Evolutionary conservation across 2,797 vertebrate species (phyloP), one percentile per base, ranked within the genome.

Genomic region (Naso thynnoides): DNA sequence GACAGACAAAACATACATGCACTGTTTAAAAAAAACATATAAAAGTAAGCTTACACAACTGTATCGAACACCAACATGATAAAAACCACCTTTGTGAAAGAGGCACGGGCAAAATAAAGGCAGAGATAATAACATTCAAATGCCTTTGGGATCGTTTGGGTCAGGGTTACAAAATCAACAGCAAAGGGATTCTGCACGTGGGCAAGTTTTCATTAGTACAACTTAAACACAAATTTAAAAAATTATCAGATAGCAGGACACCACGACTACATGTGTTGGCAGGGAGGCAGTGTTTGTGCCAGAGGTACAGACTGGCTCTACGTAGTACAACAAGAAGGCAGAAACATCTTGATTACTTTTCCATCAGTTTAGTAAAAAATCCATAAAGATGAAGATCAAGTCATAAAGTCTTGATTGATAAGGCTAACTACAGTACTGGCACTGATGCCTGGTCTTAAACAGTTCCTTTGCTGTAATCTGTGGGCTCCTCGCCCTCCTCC

Each of bases 401-500:
- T 41, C 13, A 1, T 59, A 0, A 11, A 61, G 44, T 78, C 57
- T 66, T 52, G 42, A 42, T 9, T 52, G 61, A 73, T 27, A 9
- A 8, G 53, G 41, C 49, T 67, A 55, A 45, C 62, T 74, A 71
- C 64, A 82, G 79, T 82, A 78, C 75, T 76, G 24, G 23, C 23
- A 45, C 31, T 29, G 49, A 72, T 26, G 36, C 44, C 33, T 52
- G 8, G 45, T 56, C 21, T 45, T 3, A 27, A 7, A 39, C 21
- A 27, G 44, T 70, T 91, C 71, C 91, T 60, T 85, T 86, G 59
- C 36, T 96, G 91, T 97, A 96, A 62, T 96, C 92, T 82, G 91
- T 90, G 1, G 96, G 95, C 87, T 96, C 94, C 0, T 97, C 96
- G 0, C 96, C 96, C 1, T 95, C 96, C 89, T 99, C 97, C 0